Conservation (phyloP, 1,140 invertebrate genomes). For the Pissodes strobi region DNA sequence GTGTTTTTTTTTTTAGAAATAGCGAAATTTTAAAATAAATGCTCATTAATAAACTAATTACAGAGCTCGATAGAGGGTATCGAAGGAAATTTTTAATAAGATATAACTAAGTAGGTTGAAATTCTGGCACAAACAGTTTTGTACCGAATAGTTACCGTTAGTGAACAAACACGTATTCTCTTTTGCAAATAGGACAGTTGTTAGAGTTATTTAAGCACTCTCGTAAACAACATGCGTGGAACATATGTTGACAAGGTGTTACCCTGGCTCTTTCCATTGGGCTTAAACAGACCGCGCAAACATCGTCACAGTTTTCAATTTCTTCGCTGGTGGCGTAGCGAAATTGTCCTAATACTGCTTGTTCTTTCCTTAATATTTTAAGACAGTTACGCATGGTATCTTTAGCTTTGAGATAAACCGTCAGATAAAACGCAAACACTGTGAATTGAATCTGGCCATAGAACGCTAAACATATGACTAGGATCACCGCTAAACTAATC, state of each 20-base stretch:
- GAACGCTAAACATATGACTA: slow-evolving; percentile 61
- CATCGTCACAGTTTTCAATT: slow-evolving; percentile 70
- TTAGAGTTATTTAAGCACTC: slow-evolving; percentile 70
- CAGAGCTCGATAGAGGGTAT: no score
- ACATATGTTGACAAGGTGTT: slow-evolving; percentile 77
- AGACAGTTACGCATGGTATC: slow-evolving; percentile 64
- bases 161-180: slow-evolving; percentile 58
- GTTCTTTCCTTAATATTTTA: slow-evolving; percentile 62
- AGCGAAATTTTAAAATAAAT: no score
- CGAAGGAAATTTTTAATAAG: no score
- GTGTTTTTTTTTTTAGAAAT: no score
- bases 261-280: slow-evolving; percentile 69
- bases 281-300: slow-evolving; percentile 75
- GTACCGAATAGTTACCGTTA: no score
- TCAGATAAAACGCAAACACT: slow-evolving; percentile 66
- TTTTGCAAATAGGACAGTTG: slow-evolving; percentile 73
- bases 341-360: slow-evolving; percentile 65
- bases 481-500: slow-evolving; percentile 59
- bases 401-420: slow-evolving; percentile 68
- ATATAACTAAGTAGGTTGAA: no score
- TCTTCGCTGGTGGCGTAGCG: slow-evolving; percentile 68
- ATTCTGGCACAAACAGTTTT: no score
- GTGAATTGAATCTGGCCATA: slow-evolving; percentile 63
- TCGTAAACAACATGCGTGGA: slow-evolving; percentile 75
- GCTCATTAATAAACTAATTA: no score